Conservation (phyloP, 2,113 vertebrate genomes). For the Pteropus alecto region DNA sequence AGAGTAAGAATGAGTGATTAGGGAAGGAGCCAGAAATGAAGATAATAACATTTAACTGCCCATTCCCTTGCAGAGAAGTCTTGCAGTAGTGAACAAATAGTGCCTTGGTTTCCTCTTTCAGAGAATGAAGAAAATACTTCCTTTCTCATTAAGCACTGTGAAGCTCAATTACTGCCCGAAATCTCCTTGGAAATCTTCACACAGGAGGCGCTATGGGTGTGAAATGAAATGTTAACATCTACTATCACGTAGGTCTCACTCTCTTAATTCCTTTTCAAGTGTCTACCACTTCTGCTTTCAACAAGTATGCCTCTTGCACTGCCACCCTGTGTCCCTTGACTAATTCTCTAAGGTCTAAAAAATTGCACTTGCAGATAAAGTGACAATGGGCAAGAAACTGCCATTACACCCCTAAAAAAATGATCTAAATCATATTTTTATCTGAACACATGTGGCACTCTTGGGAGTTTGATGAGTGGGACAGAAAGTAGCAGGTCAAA, state of each 20-base stretch:
- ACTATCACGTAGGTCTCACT: slow-evolving; percentile 37
- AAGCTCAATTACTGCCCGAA: slow-evolving; percentile 37
- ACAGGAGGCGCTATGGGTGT: slow-evolving; percentile 40
- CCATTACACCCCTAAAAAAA: slow-evolving; percentile 55
- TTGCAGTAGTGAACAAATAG: neutral
- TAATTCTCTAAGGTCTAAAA: slow-evolving; percentile 73
- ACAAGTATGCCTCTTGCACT: slow-evolving; percentile 37
- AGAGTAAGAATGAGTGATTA: slow-evolving; percentile 53
- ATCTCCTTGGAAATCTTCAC: slow-evolving; percentile 50
- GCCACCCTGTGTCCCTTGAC: slow-evolving; percentile 36
- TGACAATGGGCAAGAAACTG: slow-evolving; percentile 64
- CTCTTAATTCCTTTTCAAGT: slow-evolving; percentile 57
- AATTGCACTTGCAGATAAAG: slow-evolving; percentile 70
- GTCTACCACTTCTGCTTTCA: slow-evolving; percentile 54
- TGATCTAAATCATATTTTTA: slow-evolving; percentile 72
- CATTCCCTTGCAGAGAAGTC: neutral
- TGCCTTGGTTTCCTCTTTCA: slow-evolving; percentile 54
- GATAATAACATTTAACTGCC: slow-evolving; percentile 53
- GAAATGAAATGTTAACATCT: slow-evolving; percentile 49
- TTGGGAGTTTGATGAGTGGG: slow-evolving; percentile 43
- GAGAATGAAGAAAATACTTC: neutral
- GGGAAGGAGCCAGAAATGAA: slow-evolving; percentile 17
- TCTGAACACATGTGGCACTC: slow-evolving; percentile 41
- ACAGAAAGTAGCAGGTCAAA: slow-evolving; percentile 18
- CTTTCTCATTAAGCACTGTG: slow-evolving; percentile 12